These are phyloP conservation scores for Leptothorax acervorum DNA, from an alignment of 2,888 invertebrate genomes.

Conservation along the genomic window DNA sequence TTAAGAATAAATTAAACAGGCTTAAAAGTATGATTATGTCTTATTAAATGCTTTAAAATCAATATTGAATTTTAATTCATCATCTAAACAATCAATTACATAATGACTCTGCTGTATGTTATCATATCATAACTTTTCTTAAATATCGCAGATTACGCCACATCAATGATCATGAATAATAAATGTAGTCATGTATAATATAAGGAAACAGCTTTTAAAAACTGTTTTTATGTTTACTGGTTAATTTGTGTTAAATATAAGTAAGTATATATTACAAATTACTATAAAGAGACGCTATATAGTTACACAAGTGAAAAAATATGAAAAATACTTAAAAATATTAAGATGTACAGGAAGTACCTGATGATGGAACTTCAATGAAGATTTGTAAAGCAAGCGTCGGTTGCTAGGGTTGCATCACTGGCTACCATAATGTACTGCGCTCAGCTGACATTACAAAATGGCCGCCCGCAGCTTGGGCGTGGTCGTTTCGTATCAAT, in stretches of 20 bases:
- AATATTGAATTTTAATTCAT: background rate
- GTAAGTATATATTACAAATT: background rate
- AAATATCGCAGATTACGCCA: background rate
- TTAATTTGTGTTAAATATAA: background rate
- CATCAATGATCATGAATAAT: background rate
- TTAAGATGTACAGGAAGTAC: constrained; percentile 67
- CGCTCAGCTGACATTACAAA: constrained; percentile 80
- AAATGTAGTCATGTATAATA: background rate
- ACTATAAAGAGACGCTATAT: background rate
- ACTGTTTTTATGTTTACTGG: background rate
- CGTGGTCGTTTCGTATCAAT: constrained; percentile 79
- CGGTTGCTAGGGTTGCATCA: constrained; percentile 75
- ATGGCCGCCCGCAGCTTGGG: constrained; percentile 84
- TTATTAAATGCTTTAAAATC: background rate
- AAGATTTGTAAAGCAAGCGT: constrained; percentile 67
- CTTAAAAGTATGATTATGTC: background rate
- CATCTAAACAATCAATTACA: background rate
- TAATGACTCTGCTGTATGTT: background rate
- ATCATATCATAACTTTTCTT: background rate
- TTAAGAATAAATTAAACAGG: background rate
- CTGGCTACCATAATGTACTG: constrained; percentile 81
- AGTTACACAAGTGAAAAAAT: background rate
- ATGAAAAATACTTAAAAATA: constrained; percentile 3
- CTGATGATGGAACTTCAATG: constrained; percentile 73
- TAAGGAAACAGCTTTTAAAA: background rate